Base-by-base conservation (phyloP, 2,113 vertebrate genomes). In the Grammomys dolichurus region DNA sequence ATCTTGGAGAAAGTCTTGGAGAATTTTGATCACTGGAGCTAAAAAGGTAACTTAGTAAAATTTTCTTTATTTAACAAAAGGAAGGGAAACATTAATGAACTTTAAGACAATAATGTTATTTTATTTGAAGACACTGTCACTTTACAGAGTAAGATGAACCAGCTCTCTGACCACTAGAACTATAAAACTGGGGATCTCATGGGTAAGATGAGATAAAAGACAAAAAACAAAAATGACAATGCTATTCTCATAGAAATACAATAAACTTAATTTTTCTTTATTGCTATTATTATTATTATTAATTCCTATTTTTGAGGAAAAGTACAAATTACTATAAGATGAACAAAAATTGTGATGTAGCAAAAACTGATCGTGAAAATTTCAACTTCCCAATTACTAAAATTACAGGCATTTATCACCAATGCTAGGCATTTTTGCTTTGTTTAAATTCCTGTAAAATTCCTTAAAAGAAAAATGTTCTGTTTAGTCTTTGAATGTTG, bases 1-100 rank as follows among this genome's bases (percentile, higher is more conserved):
- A 77, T 72, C 17, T 86, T 91, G 16, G 19, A 91, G 19, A 75
- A 40, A 93, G 43, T 31, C 28, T 67, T 69, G 14, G 5, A 67
- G 28, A 67, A 67, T 13, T 67, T 89, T 89, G 43, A 36, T 63
- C 6, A 56, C 81, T 90, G 26, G 43, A 90, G 16, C 36, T 3
- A 22, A 63, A 54, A 81, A 22, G 14, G 31, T 78, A 56, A 84
- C 73, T 51, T 60, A 24, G 26, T 54, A 43, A 89, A 60, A 60
- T 89, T 84, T 93, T 73, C 12, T 91, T 63, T 67, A 22, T 89
- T 87, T 86, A 48, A 77, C 36, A 94, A 77, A 77, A 3, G 7
- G 1, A 14, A 93, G 24, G n/a, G 12, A 93, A 60, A 31, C 3
- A 75, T 28, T 10, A 58, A 40, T 10, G 7, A 54, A 7, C 76